Evolutionary conservation across 2,113 vertebrate genomes (phyloP), one percentile per base, ranked within the genome.

Genomic region (Sceloporus undulatus): DNA sequence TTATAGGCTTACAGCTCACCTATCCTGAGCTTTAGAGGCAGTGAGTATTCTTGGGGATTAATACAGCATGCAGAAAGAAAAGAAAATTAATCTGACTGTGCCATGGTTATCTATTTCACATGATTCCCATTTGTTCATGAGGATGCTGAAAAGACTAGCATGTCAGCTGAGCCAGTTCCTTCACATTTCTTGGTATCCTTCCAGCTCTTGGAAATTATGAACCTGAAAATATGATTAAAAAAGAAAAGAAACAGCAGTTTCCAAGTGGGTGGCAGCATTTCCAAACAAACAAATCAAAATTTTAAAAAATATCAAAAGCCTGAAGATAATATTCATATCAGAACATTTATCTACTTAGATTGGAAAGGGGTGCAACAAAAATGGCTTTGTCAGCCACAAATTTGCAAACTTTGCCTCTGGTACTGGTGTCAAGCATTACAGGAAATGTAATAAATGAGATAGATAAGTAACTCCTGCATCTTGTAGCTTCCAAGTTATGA

Each of bases 1-100:
- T 88, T 94, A 89, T 42, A 87, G 40, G 85, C 54, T 52, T 91
- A 75, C 87, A 91, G 93, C 93, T 93, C 89, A 92, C 94, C 91
- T 70, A 92, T 95, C 93, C 27, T 74, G 93, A 92, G 77, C 87
- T 54, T 92, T 93, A 92, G 91, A 91, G 91, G 91, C 92, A 87
- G 86, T 91, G 93, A 84, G 90, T 96, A 94, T 94, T 94, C 91
- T 91, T 80, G 48, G 84, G 88, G 89, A 94, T 95, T 94, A 79
- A 95, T 93, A 91, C 90, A 94, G 91, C 89, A 91, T 94, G 89
- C 89, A 93, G 87, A 89, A 88, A 87, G 74, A 7, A 85, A 92
- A 91, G 88, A 92, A 91, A 76, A 73, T 78, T 25, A 87, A 92
- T 89, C 90, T 79, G 86, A 48, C 71, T 81, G 90, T 78, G 71